Conservation (phyloP, 2,888 invertebrate species). For the Crocallis elinguaria region DNA sequence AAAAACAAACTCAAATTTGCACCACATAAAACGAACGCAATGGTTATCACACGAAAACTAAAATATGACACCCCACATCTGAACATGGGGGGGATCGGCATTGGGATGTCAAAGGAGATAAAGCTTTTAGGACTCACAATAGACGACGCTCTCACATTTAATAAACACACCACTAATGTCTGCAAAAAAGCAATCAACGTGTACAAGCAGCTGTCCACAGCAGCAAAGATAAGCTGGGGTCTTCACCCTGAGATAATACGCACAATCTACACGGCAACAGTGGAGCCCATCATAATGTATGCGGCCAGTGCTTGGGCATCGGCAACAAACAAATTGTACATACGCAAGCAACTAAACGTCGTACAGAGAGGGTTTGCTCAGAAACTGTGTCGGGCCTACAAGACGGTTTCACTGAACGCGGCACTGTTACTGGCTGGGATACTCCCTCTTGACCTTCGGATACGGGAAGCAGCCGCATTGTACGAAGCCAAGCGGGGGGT, state of each 20-base stretch:
- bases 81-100: neutral
- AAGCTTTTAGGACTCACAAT: conserved; percentile 7
- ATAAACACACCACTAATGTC: no score
- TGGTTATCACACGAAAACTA: neutral
- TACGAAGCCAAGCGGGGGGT: conserved; percentile 12
- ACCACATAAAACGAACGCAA: neutral
- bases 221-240: conserved; percentile 5
- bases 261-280: conserved; percentile 6
- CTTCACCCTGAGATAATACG: neutral
- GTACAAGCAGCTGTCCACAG: neutral
- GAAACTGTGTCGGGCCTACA: conserved; percentile 17
- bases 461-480: conserved; percentile 13
- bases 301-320: conserved; percentile 5
- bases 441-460: conserved; percentile 13
- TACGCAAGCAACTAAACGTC: conserved; percentile 5
- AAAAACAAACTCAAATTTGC: no score
- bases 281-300: conserved; percentile 8
- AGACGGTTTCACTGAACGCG: no score
- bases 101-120: neutral
- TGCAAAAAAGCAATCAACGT: neutral
- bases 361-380: no score
- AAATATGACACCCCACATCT: neutral
- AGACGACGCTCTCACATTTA: neutral
- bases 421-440: no score
- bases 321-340: neutral